These are phyloP conservation scores for Antrozous pallidus DNA, from an alignment of 2,797 vertebrate species.

Conservation along the genomic window DNA sequence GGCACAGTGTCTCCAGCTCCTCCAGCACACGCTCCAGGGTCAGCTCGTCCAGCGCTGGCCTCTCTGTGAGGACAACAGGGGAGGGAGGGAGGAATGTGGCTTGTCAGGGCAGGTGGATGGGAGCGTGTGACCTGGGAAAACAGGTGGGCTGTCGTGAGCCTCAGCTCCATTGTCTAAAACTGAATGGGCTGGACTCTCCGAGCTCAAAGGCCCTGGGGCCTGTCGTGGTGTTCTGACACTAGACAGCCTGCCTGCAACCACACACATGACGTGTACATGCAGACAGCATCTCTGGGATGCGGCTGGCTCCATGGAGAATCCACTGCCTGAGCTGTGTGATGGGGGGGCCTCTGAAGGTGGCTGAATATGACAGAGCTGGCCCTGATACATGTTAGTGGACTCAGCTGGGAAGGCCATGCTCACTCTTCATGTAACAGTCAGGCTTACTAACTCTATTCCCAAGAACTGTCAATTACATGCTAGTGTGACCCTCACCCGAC, in stretches of 20 bases:
- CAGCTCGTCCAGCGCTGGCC: slow-evolving; percentile 92
- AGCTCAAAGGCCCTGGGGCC: neutral
- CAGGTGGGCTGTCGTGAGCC: too few species aligned
- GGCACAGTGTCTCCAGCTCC: slow-evolving; percentile 91
- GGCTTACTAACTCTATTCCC: neutral
- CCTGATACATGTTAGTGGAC: neutral
- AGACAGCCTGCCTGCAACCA: neutral
- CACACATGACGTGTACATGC: fast-evolving
- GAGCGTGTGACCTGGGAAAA: neutral
- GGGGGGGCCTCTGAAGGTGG: neutral
- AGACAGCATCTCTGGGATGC: neutral
- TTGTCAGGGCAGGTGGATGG: fast-evolving
- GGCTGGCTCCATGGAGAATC: neutral
- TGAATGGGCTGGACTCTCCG: neutral
- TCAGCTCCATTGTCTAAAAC: neutral
- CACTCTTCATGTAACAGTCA: neutral
- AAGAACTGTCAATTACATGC: neutral
- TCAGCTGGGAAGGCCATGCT: neutral
- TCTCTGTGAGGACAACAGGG: slow-evolving; percentile 81
- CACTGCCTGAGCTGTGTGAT: neutral
- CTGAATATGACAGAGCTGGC: neutral
- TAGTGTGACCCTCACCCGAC: neutral
- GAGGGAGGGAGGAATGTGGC: neutral
- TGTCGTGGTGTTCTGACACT: neutral
- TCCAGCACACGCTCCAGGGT: slow-evolving; percentile 93